These are phyloP conservation scores for Parotia lawesii DNA, from an alignment of 2,113 vertebrate genomes.

Conservation along the genomic window DNA sequence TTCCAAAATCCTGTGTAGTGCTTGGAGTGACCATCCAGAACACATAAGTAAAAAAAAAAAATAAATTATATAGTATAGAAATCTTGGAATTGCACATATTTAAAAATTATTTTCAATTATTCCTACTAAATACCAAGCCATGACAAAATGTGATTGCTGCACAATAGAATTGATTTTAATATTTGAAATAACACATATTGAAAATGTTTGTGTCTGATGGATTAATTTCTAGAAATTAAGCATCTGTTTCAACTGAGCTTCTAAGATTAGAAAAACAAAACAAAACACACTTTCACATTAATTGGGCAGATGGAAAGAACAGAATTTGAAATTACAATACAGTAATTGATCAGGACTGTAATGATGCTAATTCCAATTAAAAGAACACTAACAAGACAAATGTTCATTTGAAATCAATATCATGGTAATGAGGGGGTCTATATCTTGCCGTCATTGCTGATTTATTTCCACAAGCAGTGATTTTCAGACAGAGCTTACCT, in stretches of 20 bases:
- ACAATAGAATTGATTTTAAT: not conserved
- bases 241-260: not conserved
- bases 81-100: not conserved
- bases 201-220: not conserved
- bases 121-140: not conserved
- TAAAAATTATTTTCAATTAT: not conserved
- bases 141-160: not conserved
- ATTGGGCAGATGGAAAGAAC: not conserved
- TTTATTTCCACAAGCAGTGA: slow-evolving; percentile 25
- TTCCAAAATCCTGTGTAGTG: not conserved
- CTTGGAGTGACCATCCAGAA: not conserved
- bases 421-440: not conserved
- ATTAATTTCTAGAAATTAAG: not conserved
- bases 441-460: not conserved
- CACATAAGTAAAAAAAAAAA: not conserved
- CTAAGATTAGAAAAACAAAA: not conserved
- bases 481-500: not conserved
- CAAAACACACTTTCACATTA: not conserved
- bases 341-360: slow-evolving; percentile 24
- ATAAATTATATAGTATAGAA: not conserved
- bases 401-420: slow-evolving; percentile 27
- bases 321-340: not conserved
- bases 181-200: not conserved
- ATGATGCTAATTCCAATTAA: slow-evolving; percentile 32
- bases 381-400: slow-evolving; percentile 40